Base-by-base conservation (phyloP, 1,140 invertebrate genomes). In the Drosophila insularis region DNA sequence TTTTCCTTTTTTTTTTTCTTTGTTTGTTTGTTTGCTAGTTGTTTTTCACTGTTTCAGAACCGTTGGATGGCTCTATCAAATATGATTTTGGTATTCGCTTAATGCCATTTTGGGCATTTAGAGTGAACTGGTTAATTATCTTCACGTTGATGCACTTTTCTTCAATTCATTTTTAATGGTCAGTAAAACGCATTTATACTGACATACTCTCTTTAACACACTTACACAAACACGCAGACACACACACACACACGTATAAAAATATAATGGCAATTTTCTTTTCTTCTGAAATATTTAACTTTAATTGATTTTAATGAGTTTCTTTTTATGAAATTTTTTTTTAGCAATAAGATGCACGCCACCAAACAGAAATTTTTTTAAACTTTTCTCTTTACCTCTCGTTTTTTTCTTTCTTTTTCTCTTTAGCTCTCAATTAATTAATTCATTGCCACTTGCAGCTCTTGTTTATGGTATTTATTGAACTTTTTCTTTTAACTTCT, bases 151-250 rank as follows among this genome's bases (percentile, higher is more conserved):
- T 50, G 43, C 46, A 86, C 82, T 86, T 86, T 37, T 37, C 35
- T 37, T 86, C 71, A 71, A 76, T 21, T 56, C 80, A 67, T 79
- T 87, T 86, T 82, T 72, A 87, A 86, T 82, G 84, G 79, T 71
- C 74, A 80, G 65, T 74, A 80, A 85, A 80, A 66, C 74, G 71
- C 69, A 50, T 19, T 11, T 10, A 21, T 10, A 50, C 43, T 11
- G 17, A 4, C 43, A 50, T 50, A 50, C 43, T 46, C 14, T 46
- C 43, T 7, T 17, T 46, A 8, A 3, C 14, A 8, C 14, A 8
- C 43, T 2, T n/a, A 2, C n/a, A 14, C 40, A 43, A 0, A 6
- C 2, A 43, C n/a, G 37, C 50, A 59, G 43, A 11, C 31, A 60
- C 35, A 72, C 14, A 19, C 14, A 46, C 7, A 66, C 70, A 62